phyloP scores from a whole-genome alignment of 2,113 vertebrate species.

The Amphilophus citrinellus region DNA sequence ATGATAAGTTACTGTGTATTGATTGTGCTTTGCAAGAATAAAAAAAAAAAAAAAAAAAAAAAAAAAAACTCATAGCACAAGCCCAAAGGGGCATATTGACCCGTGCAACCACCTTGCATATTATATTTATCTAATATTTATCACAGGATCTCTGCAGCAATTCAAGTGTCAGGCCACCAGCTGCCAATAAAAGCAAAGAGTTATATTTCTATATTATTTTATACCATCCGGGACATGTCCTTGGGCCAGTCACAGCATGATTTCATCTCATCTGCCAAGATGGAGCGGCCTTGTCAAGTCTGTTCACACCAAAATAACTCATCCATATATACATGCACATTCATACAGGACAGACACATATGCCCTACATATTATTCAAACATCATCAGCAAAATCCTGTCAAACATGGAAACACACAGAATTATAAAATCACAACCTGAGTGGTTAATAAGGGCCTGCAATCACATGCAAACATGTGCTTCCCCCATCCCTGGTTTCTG shows the following conservation, averaged over 20 bases:
- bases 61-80: neutral
- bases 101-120: neutral
- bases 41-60: too few relatives aligned
- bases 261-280: slow-evolving; percentile 34
- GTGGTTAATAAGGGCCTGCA: neutral
- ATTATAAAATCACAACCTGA: neutral
- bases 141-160: neutral
- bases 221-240: slow-evolving; percentile 13
- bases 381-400: neutral
- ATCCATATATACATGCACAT: neutral
- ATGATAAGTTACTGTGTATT: neutral
- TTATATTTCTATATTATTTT: slow-evolving; percentile 11
- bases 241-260: slow-evolving; percentile 6
- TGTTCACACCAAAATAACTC: neutral
- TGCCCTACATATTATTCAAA: slow-evolving; percentile 1
- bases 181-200: neutral
- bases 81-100: neutral
- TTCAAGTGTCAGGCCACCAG: neutral
- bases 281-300: neutral
- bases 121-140: neutral
- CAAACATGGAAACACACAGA: neutral
- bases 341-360: slow-evolving; percentile 5
- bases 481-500: neutral
- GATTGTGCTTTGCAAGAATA: neutral
- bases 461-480: slow-evolving; percentile 28